Evolutionary conservation across 1,140 invertebrate species (phyloP).

Genomic region (Pseudoatta argentina): DNA sequence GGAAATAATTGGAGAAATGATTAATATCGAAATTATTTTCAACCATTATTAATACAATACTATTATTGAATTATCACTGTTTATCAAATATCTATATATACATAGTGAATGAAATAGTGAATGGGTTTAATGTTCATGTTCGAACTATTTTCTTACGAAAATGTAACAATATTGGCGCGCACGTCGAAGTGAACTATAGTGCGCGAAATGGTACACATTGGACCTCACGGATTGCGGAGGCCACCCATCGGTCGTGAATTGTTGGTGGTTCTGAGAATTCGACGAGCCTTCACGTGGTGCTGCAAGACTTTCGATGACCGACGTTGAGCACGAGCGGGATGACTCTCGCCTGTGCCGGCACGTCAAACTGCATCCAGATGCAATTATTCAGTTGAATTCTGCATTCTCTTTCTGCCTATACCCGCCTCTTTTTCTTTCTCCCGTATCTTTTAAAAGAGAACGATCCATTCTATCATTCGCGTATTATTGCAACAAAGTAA

Average conservation of each 20-base stretch:
- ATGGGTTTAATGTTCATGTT: neutral
- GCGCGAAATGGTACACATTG: conserved; percentile 48
- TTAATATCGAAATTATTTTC: conserved; percentile 32
- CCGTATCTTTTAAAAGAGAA: conserved; percentile 26
- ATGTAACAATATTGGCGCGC: neutral
- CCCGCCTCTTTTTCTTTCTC: conserved; percentile 1
- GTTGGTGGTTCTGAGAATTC: conserved; percentile 71
- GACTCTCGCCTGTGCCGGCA: conserved; percentile 55
- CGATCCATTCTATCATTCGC: conserved; percentile 1
- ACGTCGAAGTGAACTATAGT: neutral
- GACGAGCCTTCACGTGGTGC: conserved; percentile 64
- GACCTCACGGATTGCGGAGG: conserved; percentile 67
- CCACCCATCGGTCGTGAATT: conserved; percentile 73
- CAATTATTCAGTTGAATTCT: conserved; percentile 59
- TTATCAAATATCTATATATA: neutral
- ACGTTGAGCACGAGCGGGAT: conserved; percentile 61
- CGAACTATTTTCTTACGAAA: conserved; percentile 1
- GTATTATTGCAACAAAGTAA: neutral
- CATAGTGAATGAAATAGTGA: too few relatives aligned
- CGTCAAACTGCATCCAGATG: conserved; percentile 62
- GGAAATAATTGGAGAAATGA: neutral
- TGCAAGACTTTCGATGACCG: conserved; percentile 57
- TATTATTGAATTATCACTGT: neutral
- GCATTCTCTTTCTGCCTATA: conserved; percentile 39
- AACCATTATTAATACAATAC: neutral